A percentile compares a stretch with the other conserved stretches of the same genome.
Evolutionary conservation across 2,888 invertebrate species (phyloP).

Genomic region (Epicampocera succincta): DNA sequence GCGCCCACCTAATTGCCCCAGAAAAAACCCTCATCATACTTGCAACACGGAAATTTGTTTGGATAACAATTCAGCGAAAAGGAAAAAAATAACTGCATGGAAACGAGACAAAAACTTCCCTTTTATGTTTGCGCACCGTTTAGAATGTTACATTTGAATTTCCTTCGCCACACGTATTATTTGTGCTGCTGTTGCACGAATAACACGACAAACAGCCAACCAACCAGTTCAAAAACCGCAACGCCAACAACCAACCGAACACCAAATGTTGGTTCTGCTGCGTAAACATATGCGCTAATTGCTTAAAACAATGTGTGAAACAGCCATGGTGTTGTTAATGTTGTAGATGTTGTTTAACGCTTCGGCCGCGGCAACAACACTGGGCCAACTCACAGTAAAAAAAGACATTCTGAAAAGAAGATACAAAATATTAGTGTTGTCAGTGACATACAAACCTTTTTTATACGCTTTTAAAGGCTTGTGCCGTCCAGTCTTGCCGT

Average conservation of each 20-base stretch:
- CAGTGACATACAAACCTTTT: slow-evolving; percentile 46
- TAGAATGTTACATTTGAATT: slow-evolving; percentile 30
- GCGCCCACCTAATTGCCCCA: slow-evolving; percentile 20
- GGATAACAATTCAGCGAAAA: slow-evolving; percentile 8
- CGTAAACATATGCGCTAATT: slow-evolving; percentile 60
- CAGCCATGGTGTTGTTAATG: slow-evolving; percentile 30
- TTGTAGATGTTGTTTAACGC: slow-evolving; percentile 46
- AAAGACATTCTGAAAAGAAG: slow-evolving; percentile 22
- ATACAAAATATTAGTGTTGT: slow-evolving; percentile 32
- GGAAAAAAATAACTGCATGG: slow-evolving; percentile 9
- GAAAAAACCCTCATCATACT: background rate
- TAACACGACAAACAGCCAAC: slow-evolving; percentile 1
- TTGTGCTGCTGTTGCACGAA: slow-evolving; percentile 19
- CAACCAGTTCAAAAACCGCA: slow-evolving; percentile 32
- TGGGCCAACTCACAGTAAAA: slow-evolving; percentile 1
- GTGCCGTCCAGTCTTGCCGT: slow-evolving; percentile 33
- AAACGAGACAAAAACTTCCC: slow-evolving; percentile 11
- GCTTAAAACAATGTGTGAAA: slow-evolving; percentile 54
- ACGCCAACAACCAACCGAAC: slow-evolving; percentile 14
- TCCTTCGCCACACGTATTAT: slow-evolving; percentile 10
- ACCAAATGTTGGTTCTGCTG: slow-evolving; percentile 31
- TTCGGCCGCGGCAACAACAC: slow-evolving; percentile 16
- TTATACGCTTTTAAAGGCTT: slow-evolving; percentile 50
- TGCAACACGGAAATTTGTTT: slow-evolving; percentile 11
- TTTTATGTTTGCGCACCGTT: slow-evolving; percentile 52